Evolutionary conservation across 2,113 vertebrate species (phyloP).

Genomic region (Anolis sagrei): DNA sequence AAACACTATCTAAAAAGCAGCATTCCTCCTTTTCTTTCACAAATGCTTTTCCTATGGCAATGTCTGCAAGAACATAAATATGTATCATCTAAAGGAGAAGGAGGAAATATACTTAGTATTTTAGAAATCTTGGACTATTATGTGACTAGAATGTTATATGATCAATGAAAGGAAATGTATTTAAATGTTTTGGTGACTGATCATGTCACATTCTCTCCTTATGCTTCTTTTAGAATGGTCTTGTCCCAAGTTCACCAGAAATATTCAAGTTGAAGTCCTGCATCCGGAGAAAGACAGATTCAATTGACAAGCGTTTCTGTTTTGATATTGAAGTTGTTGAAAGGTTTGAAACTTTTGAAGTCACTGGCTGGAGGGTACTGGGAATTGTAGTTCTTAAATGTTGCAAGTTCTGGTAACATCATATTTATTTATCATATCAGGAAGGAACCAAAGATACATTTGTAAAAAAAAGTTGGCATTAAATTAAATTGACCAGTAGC

Average conservation of each 20-base stretch:
- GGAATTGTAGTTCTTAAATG: no score
- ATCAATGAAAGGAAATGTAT: background rate
- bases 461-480: no score
- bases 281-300: constrained; percentile 95
- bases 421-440: no score
- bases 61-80: background rate
- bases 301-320: constrained; percentile 98
- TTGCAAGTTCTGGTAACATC: no score
- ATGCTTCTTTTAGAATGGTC: constrained; percentile 82
- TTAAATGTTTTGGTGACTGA: background rate
- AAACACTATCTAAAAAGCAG: background rate
- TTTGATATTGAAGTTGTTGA: constrained; percentile 96
- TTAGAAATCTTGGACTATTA: background rate
- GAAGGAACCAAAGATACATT: no score
- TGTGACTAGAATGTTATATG: background rate
- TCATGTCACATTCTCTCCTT: constrained; percentile 12
- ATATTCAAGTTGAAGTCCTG: constrained; percentile 96
- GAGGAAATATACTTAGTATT: no score
- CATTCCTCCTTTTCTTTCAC: background rate
- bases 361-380: no score
- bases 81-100: background rate
- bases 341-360: constrained; percentile 81
- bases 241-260: constrained; percentile 87
- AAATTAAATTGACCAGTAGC: no score
- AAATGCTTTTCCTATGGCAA: background rate